Evolutionary conservation across 1,140 invertebrate species (phyloP).

Genomic region (Cyclina sinensis): DNA sequence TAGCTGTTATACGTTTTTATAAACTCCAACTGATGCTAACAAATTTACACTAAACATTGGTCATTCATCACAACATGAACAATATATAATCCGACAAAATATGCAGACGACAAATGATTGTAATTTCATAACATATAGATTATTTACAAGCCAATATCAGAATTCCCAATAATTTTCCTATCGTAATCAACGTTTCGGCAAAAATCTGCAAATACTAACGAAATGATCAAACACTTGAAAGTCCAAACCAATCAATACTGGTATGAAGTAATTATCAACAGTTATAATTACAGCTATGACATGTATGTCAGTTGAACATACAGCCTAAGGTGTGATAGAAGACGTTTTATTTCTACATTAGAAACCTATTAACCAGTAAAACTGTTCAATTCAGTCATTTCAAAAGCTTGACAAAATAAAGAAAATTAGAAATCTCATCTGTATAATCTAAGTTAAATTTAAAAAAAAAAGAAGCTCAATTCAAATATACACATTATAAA

Average conservation of each 20-base stretch:
- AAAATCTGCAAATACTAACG: constrained; percentile 8
- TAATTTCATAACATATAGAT: no score
- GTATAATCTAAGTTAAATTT: no score
- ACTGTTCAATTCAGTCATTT: not conserved
- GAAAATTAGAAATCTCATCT: no score
- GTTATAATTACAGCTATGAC: not conserved
- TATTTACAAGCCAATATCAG: not conserved
- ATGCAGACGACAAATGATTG: not conserved
- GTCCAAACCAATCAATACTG: constrained; percentile 9
- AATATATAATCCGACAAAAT: not conserved
- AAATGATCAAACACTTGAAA: constrained; percentile 1
- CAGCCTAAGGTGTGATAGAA: constrained; percentile 8
- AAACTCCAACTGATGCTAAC: not conserved
- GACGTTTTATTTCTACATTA: not conserved
- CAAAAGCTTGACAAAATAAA: not conserved
- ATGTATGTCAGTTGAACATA: not conserved
- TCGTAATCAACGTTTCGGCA: not conserved
- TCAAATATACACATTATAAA: no score
- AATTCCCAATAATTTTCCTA: not conserved
- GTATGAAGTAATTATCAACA: constrained; percentile 5
- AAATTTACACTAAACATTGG: not conserved
- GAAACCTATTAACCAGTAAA: not conserved
- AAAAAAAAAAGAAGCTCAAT: no score
- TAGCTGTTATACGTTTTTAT: no score
- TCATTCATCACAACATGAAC: not conserved